phyloP scores from a whole-genome alignment of 35 echinoderm and acorn worm species.

The Chiridota heheva region DNA sequence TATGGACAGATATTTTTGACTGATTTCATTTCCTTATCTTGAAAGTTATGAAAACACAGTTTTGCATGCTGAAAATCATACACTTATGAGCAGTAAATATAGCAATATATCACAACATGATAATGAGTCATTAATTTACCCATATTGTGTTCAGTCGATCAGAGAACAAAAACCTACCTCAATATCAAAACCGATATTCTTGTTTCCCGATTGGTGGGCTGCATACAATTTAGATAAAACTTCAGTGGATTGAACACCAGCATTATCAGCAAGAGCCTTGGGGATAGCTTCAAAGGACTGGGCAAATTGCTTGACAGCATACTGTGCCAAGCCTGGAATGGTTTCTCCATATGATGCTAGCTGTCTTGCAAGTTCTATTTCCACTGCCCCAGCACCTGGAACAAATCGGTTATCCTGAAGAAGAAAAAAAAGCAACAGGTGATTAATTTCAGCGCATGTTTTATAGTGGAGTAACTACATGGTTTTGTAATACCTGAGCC shows the following conservation, averaged over 20 bases:
- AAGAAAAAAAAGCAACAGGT: conserved; percentile 25
- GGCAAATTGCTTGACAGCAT: conserved; percentile 90
- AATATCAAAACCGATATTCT: conserved; percentile 91
- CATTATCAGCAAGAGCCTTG: conserved; percentile 84
- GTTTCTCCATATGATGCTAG: conserved; percentile 86
- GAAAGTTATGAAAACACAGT: no score
- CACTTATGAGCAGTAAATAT: no score
- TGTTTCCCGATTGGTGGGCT: conserved; percentile 88
- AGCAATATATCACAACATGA: no score
- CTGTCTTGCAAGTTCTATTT: conserved; percentile 84
- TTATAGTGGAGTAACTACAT: no score
- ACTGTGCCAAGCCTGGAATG: conserved; percentile 90
- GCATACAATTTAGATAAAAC: conserved; percentile 92
- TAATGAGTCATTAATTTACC: no score
- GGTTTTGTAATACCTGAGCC: no score
- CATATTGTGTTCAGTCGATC: no score
- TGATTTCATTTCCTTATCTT: no score
- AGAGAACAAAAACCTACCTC: no score
- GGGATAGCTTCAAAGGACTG: conserved; percentile 92
- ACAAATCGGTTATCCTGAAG: conserved; percentile 78
- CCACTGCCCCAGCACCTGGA: conserved; percentile 85
- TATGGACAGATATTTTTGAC: no score
- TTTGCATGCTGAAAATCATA: no score
- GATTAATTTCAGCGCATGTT: no score
- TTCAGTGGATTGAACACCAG: conserved; percentile 90